Percentiles rank a stretch among this genome's conserved stretches.
Conservation (phyloP, 1,140 invertebrate species). For the Pseudomyrmex concolor region DNA sequence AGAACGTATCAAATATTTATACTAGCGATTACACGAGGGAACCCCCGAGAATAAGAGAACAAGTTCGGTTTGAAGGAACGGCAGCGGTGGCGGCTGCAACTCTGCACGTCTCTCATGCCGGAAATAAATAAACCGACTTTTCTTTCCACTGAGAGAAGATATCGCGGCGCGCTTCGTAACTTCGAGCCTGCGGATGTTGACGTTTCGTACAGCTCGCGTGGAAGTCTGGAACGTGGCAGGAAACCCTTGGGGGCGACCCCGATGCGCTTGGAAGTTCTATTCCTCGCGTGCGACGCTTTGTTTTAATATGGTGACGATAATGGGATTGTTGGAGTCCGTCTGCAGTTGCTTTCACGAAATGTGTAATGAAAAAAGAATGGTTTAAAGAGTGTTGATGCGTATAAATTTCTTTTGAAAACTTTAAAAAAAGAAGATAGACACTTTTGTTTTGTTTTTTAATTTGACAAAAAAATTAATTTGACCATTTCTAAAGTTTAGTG, state of each 20-base stretch:
- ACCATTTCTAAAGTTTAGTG: no score
- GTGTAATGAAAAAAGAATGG: background rate
- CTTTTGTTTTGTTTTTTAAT: no score
- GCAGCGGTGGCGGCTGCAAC: background rate
- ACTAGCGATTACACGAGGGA: constrained; percentile 22
- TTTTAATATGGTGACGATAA: constrained; percentile 43
- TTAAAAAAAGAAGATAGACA: no score
- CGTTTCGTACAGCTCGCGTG: constrained; percentile 43
- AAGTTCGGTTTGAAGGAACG: constrained; percentile 11
- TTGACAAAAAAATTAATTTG: no score
- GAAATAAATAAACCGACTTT: constrained; percentile 62
- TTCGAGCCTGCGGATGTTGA: constrained; percentile 54
- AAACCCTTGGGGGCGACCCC: constrained; percentile 8
- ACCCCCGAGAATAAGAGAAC: constrained; percentile 2
- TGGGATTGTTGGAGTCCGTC: constrained; percentile 26
- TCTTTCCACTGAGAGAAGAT: constrained; percentile 4
- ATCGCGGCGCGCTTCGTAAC: background rate
- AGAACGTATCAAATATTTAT: constrained; percentile 60
- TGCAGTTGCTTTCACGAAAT: background rate
- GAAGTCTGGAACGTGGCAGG: background rate
- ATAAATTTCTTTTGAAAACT: background rate
- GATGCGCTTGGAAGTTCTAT: constrained; percentile 21
- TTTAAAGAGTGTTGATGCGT: background rate
- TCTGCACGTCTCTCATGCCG: background rate
- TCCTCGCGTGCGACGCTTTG: constrained; percentile 22